Percentiles rank a stretch among this genome's conserved stretches.
phyloP scores from a whole-genome alignment of 2,113 vertebrate genomes.

The Salvator merianae region DNA sequence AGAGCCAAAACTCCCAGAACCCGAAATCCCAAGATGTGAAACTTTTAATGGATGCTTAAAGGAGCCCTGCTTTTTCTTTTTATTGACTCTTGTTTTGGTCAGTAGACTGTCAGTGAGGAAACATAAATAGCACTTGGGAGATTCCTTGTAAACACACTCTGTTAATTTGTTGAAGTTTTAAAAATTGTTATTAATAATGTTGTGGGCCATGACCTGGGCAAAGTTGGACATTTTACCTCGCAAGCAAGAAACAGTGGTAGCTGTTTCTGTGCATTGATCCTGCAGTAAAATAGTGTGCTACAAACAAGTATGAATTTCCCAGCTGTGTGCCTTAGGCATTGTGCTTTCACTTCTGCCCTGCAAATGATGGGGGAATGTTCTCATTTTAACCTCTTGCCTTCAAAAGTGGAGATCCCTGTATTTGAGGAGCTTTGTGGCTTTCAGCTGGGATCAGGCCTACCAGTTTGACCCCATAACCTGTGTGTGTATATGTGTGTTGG shows the following conservation, averaged over 20 bases:
- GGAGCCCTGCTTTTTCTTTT: no score
- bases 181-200: no score
- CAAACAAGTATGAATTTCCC: background rate
- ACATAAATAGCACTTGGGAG: no score
- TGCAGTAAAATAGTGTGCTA: background rate
- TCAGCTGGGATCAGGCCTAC: background rate
- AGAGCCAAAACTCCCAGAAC: no score
- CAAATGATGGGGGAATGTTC: background rate
- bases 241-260: background rate
- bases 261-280: background rate
- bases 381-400: background rate
- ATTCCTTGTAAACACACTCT: no score
- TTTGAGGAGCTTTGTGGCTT: background rate
- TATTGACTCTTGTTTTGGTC: no score
- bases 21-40: no score
- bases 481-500: background rate
- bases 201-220: no score
- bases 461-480: background rate
- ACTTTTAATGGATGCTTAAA: no score
- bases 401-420: background rate
- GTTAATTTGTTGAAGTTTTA: no score
- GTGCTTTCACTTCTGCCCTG: background rate
- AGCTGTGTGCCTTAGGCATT: conserved; percentile 16
- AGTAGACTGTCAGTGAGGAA: no score
- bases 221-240: no score